These are phyloP conservation scores for Dryoscopus gambensis DNA, from an alignment of 2,113 vertebrate species.

Conservation along the genomic window DNA sequence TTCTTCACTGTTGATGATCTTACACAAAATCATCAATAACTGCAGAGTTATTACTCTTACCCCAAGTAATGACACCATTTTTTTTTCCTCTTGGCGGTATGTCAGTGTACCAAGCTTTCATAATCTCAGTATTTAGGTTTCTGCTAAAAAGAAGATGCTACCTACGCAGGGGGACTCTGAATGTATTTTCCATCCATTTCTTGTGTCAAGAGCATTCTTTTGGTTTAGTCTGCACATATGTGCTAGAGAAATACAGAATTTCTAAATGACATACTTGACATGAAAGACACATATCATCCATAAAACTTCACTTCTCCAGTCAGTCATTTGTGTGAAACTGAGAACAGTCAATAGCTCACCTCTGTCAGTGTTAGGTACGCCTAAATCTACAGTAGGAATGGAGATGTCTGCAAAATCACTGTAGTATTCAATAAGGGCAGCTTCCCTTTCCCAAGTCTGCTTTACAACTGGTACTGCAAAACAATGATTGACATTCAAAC, in stretches of 20 bases:
- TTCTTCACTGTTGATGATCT: not conserved
- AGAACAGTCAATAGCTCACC: conserved; percentile 70
- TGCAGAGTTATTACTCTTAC: not conserved
- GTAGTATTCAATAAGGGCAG: conserved; percentile 88
- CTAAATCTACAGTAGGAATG: conserved; percentile 89
- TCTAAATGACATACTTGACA: not conserved
- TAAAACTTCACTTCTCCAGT: not conserved
- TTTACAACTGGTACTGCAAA: conserved; percentile 92
- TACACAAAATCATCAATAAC: not conserved
- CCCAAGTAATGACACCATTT: not conserved
- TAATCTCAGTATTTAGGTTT: not conserved
- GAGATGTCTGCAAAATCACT: conserved; percentile 86
- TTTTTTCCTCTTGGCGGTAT: not conserved
- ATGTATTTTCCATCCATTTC: not conserved
- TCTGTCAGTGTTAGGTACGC: conserved; percentile 93
- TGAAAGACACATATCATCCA: not conserved
- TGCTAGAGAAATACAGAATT: not conserved
- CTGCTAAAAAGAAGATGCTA: not conserved
- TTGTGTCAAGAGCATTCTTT: not conserved
- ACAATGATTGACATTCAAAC: not conserved
- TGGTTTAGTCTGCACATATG: not conserved
- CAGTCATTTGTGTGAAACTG: not conserved
- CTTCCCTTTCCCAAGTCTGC: conserved; percentile 90
- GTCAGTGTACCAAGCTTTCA: not conserved
- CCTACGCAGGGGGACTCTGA: not conserved